Base-by-base conservation (phyloP, 2,888 invertebrate species). In the Ptychoptera albimana region DNA sequence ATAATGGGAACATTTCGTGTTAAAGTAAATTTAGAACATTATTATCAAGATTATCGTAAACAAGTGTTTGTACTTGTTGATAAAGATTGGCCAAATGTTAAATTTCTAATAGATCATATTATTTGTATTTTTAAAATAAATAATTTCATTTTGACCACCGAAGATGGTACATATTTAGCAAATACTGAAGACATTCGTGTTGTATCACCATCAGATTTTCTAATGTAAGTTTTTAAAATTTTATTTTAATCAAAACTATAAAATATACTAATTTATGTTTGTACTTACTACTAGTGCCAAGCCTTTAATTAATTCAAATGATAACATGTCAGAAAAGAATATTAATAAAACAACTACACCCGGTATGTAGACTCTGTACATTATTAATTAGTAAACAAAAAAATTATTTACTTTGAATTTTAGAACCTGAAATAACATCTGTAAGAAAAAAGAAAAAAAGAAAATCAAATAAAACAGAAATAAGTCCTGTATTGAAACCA, bases 11-110 rank as follows among this genome's bases (percentile, higher is more conserved):
- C 10, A 16, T 29, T 41, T 30, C 43, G 47, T 12, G 16, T 47
- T 37, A 43, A 45, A 41, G n/a, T 47, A 12, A 41, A 47, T 47
- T 47, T 47, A 30, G 37, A 32, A 4, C 7, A 43, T 31, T 43
- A 45, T 7, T 47, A 37, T 13, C 16, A 38, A n/a, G 45, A 45
- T 37, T 39, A 34, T 29, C 39, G 34, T 14, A 37, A 41, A 13
- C 35, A 37, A 14, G 45, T 37, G 1, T 47, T 41, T 43, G 35
- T 43, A 23, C 12, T 42, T 5, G 41, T 47, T 29, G 38, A 45
- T 12, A 23, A 31, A 13, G 39, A 47, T 10, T 47, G 45, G 43
- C 43, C 37, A 39, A 13, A 13, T 32, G 43, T 47, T 12, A 39
- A 43, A 10, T 40, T 37, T 41, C 43, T 47, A 9, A 39, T 45